Conservation (phyloP, 2,797 vertebrate species). For the Ficedula albicollis region DNA sequence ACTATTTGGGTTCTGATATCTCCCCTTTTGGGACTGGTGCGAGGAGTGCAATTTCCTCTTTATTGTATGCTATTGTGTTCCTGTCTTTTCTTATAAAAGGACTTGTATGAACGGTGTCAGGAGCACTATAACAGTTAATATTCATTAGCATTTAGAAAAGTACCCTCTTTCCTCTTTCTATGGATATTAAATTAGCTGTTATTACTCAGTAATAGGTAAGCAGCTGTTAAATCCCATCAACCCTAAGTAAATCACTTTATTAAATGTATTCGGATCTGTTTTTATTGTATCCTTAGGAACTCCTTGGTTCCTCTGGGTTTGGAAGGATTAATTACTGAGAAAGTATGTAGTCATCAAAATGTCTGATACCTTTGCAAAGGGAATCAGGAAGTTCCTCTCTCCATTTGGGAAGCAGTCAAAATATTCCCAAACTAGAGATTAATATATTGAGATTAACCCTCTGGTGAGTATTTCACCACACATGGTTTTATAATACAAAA, state of each 20-base stretch:
- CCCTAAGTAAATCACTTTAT: constrained; percentile 57
- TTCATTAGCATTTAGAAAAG: constrained; percentile 55
- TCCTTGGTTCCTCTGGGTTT: constrained; percentile 7
- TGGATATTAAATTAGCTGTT: constrained; percentile 58
- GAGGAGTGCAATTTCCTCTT: constrained; percentile 58
- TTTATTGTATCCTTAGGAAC: constrained; percentile 39
- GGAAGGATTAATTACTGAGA: constrained; percentile 24
- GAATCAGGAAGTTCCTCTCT: not conserved
- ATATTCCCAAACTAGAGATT: constrained; percentile 26
- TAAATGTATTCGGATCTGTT: constrained; percentile 39
- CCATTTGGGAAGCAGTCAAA: constrained; percentile 3
- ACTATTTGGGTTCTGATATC: constrained; percentile 48
- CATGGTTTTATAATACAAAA: not conserved
- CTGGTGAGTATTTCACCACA: not conserved
- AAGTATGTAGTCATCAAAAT: constrained; percentile 8
- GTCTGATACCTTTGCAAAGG: not conserved
- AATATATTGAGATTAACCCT: constrained; percentile 4
- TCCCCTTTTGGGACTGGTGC: constrained; percentile 24
- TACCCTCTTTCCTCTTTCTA: constrained; percentile 13
- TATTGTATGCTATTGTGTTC: constrained; percentile 30
- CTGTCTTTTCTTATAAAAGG: constrained; percentile 52
- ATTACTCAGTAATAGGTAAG: constrained; percentile 59
- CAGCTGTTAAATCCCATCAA: constrained; percentile 60
- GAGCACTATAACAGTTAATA: constrained; percentile 45
- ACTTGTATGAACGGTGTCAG: not conserved